Base-by-base conservation (phyloP, 2,797 vertebrate genomes). In the Mionectes olivaceus region DNA sequence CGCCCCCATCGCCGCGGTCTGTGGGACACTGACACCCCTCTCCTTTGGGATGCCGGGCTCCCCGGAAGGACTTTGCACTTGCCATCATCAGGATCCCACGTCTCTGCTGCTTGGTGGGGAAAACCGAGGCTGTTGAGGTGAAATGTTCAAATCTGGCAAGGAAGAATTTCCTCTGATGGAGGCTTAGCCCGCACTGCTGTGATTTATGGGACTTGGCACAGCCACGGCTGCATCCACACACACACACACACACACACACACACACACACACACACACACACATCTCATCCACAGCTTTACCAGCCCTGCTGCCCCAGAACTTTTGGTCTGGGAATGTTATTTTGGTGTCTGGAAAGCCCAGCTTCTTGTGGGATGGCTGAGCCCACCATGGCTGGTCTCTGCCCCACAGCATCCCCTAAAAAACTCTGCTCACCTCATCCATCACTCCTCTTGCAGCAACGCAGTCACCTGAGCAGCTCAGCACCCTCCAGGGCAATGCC, bases 1-100 rank as follows among this genome's bases (percentile, higher is more conserved):
- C 24, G 5, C 6, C 9, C 28, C 43, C 41, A 2, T 4, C 9
- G 5, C 61, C 15, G 0, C 0, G 22, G 32, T 68, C 55, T 21
- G 44, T 1, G 14, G 46, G 64, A 59, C 81, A 11, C 6, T 1
- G 1, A 59, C 3, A 52, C 19, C 27, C 10, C 21, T 32, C 44
- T 23, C 57, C 43, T 6, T 4, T 0, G 4, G 1, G 8, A 8
- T 3, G 41, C 35, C 3, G 0, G 52, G 50, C 22, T 60, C 61
- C 65, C 21, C 10, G 0, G 23, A 8, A 33, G 57, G 46, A 25
- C 19, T 71, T 22, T 32, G 89, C 89, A 8, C 55, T 68, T 50
- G 81, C 50, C 21, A 0, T 13, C 24, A 11, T 2, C 39, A 6
- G 23, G 71, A 60, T 49, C 41, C 41, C 1, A 0, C 9, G 0